These are phyloP conservation scores for Linurgus olivaceus DNA, from an alignment of 2,797 vertebrate species.

Conservation along the genomic window DNA sequence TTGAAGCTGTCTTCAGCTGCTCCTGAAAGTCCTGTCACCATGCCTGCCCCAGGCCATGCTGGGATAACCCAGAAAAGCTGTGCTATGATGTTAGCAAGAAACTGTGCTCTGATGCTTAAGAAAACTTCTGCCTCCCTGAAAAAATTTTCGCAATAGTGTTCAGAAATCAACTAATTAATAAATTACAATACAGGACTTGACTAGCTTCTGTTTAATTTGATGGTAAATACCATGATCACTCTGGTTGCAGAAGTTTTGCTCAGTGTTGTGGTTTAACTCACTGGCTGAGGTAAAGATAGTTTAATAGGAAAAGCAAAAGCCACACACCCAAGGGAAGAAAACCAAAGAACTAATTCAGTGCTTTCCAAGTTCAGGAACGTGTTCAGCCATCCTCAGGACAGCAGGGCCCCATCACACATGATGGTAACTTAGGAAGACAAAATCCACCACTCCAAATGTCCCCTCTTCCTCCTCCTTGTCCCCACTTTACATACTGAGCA, in stretches of 20 bases:
- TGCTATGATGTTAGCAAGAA: neutral
- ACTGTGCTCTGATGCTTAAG: neutral
- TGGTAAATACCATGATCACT: neutral
- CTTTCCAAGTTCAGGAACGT: neutral
- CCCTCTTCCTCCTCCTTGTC: neutral
- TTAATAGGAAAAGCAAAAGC: neutral
- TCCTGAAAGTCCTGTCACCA: slow-evolving; percentile 9
- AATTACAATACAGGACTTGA: neutral
- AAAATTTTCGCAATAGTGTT: neutral
- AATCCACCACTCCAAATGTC: neutral
- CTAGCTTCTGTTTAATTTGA: neutral
- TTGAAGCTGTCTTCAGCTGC: neutral
- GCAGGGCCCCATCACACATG: neutral
- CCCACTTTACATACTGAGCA: neutral
- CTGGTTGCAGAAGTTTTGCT: neutral
- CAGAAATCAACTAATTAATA: neutral
- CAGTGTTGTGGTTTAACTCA: neutral
- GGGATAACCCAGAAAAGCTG: neutral
- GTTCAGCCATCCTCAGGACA: neutral
- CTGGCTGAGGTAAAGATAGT: neutral
- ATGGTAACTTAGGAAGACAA: neutral
- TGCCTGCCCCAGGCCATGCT: neutral
- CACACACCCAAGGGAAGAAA: neutral
- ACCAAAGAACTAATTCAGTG: neutral
- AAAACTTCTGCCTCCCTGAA: neutral